Evolutionary conservation across 2,113 vertebrate species (phyloP).

Genomic region (Rhynchopsitta pachyrhyncha): DNA sequence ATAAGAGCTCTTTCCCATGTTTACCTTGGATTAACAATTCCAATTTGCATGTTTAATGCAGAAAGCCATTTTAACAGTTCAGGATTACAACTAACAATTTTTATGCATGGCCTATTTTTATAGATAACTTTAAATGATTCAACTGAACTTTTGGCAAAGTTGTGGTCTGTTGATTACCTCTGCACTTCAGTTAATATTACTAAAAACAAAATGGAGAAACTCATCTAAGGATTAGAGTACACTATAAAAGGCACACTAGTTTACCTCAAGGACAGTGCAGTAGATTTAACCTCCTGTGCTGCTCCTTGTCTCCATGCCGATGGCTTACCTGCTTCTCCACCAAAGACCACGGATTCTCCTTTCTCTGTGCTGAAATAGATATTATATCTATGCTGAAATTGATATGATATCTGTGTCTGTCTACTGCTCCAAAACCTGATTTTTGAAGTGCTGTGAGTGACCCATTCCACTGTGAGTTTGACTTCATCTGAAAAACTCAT

Average conservation of each 20-base stretch:
- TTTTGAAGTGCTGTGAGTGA: not conserved
- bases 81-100: not conserved
- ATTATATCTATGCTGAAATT: not conserved
- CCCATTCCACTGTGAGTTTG: not conserved
- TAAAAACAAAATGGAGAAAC: not conserved
- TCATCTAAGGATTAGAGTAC: constrained; percentile 2
- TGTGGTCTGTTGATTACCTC: not conserved
- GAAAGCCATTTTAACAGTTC: not conserved
- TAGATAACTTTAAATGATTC: constrained; percentile 11
- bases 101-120: not conserved
- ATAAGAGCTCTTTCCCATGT: not conserved
- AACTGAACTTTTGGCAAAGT: not conserved
- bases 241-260: not conserved
- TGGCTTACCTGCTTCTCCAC: not conserved
- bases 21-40: not conserved
- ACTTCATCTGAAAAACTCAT: not conserved
- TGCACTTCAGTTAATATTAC: constrained; percentile 15
- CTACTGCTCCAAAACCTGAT: not conserved
- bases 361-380: not conserved
- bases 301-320: not conserved
- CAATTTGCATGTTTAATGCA: not conserved
- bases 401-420: not conserved
- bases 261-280: not conserved
- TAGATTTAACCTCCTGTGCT: not conserved
- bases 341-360: not conserved